Conservation (phyloP, 2,888 invertebrate genomes). For the Griposia aprilina region DNA sequence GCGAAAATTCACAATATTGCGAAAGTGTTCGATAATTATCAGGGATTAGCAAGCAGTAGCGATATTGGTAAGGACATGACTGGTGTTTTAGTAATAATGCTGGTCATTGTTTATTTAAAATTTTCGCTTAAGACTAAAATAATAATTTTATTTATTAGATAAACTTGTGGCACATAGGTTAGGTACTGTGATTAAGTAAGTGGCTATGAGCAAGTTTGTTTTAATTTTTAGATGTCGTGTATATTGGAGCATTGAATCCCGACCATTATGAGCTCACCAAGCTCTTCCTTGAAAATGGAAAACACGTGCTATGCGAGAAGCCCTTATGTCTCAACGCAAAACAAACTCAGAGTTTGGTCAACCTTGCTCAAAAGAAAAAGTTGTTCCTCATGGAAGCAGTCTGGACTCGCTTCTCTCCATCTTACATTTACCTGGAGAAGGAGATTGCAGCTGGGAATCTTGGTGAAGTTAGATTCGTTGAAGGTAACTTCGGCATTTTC, state of each 20-base stretch:
- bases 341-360: slow-evolving; percentile 93
- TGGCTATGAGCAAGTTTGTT: not conserved
- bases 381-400: slow-evolving; percentile 96
- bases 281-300: slow-evolving; percentile 94
- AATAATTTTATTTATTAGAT: slow-evolving; percentile 9
- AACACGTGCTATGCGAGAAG: slow-evolving; percentile 97
- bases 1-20: slow-evolving; percentile 93
- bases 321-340: slow-evolving; percentile 95
- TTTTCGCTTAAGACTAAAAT: not conserved
- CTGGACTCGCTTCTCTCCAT: slow-evolving; percentile 97
- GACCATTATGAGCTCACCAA: slow-evolving; percentile 93
- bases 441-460: slow-evolving; percentile 92
- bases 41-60: slow-evolving; percentile 92
- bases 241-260: slow-evolving; percentile 94
- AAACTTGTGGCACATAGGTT: not conserved
- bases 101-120: slow-evolving; percentile 10
- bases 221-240: slow-evolving; percentile 94
- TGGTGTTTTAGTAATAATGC: slow-evolving; percentile 1
- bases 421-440: slow-evolving; percentile 92
- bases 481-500: slow-evolving; percentile 93
- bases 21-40: slow-evolving; percentile 93
- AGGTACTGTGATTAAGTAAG: not conserved
- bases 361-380: slow-evolving; percentile 93
- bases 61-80: slow-evolving; percentile 92
- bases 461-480: slow-evolving; percentile 93